Evolutionary conservation across 30 jellyfish, hydroid and myxozoan genomes (phyloP).

Genomic region (Aurelia aurita): DNA sequence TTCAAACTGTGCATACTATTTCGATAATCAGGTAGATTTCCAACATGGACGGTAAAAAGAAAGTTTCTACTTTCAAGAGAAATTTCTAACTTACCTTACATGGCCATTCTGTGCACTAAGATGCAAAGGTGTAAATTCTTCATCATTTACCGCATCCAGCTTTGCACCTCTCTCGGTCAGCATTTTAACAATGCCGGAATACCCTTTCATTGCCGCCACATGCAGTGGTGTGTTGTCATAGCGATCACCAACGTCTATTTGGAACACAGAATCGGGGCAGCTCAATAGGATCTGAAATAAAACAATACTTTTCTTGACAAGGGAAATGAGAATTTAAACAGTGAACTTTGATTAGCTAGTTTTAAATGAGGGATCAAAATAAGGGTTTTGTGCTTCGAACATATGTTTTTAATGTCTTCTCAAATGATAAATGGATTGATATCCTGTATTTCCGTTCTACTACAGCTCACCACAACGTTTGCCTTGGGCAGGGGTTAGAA

Average conservation of each 20-base stretch:
- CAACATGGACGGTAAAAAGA: neutral
- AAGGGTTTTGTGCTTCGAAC: no score
- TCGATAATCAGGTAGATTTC: neutral
- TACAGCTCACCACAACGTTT: no score
- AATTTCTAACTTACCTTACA: no score
- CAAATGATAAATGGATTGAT: no score
- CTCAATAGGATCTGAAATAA: constrained; percentile 20
- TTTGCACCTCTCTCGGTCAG: constrained; percentile 45
- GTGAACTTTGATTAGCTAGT: no score
- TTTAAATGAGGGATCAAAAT: no score
- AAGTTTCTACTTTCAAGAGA: neutral
- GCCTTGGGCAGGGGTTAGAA: no score
- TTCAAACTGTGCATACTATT: no score
- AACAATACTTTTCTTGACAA: no score
- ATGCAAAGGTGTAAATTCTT: constrained; percentile 57
- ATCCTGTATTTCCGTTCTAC: no score
- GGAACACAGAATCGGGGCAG: constrained; percentile 1
- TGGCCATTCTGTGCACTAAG: constrained; percentile 57
- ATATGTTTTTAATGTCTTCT: no score
- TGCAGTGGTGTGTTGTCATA: constrained; percentile 81
- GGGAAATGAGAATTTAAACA: no score
- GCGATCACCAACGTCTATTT: constrained; percentile 58
- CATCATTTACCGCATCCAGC: constrained; percentile 61
- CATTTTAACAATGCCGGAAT: constrained; percentile 52
- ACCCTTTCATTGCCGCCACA: constrained; percentile 75